Percentiles rank a stretch among this genome's conserved stretches.
Evolutionary conservation across 2,888 invertebrate species (phyloP).

Genomic region (Candidula unifasciata): DNA sequence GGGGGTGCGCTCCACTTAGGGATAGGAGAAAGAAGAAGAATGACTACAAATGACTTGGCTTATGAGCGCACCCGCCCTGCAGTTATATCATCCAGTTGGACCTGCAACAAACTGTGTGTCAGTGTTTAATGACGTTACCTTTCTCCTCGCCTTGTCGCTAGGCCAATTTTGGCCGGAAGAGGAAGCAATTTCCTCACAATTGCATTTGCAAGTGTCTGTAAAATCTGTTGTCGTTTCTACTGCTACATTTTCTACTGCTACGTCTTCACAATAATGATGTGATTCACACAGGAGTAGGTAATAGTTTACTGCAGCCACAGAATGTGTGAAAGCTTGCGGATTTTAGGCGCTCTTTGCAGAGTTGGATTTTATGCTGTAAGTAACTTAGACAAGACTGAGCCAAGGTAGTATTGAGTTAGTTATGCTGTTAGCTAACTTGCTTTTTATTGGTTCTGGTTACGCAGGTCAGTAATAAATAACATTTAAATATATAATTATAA

Average conservation of each 20-base stretch:
- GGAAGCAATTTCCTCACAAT: neutral
- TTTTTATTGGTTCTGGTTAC: no score
- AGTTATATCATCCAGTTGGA: neutral
- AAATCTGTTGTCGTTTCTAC: neutral
- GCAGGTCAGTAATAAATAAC: no score
- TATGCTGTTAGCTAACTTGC: no score
- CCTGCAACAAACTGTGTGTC: neutral
- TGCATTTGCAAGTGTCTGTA: neutral
- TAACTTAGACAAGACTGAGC: neutral
- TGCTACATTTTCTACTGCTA: neutral
- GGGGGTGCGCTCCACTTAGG: no score
- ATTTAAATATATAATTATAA: no score
- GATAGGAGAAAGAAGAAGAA: no score
- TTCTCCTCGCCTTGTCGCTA: neutral
- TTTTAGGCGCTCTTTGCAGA: slow-evolving; percentile 70
- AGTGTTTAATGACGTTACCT: neutral
- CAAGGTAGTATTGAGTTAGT: neutral
- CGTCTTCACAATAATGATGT: neutral
- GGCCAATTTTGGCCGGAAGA: neutral
- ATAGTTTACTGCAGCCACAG: slow-evolving; percentile 20
- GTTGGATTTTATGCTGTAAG: slow-evolving; percentile 72
- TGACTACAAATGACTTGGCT: no score
- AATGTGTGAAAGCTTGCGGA: slow-evolving; percentile 71
- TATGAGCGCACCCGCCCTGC: no score
- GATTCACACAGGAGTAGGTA: neutral